These are phyloP conservation scores for Benitochromis conjunctus DNA, from an alignment of 2,113 vertebrate genomes.

Conservation along the genomic window DNA sequence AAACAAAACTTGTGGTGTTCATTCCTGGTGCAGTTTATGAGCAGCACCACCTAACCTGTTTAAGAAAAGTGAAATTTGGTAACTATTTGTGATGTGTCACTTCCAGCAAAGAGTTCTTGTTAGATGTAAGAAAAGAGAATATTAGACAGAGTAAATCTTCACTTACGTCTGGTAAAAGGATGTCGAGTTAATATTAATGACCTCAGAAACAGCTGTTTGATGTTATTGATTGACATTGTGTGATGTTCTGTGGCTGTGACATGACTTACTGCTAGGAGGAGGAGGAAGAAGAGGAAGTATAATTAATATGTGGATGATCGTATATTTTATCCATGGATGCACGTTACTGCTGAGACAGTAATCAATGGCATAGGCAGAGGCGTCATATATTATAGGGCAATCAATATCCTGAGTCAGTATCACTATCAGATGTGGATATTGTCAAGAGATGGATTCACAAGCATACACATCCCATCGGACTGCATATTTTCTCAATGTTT, in stretches of 20 bases:
- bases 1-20: conserved; percentile 29
- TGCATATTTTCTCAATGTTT: not conserved
- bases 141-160: not conserved
- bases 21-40: conserved; percentile 18
- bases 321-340: conserved; percentile 37
- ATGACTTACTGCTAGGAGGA: conserved; percentile 25
- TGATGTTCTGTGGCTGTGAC: conserved; percentile 11
- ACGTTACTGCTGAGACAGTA: conserved; percentile 50
- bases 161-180: not conserved
- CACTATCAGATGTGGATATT: not conserved
- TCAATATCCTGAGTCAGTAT: conserved; percentile 30
- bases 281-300: conserved; percentile 13
- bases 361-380: conserved; percentile 55
- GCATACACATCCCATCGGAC: not conserved
- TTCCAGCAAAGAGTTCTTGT: not conserved
- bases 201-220: conserved; percentile 3
- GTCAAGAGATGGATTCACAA: not conserved
- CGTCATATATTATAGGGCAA: conserved; percentile 45
- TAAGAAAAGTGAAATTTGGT: not conserved
- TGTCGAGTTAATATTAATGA: not conserved
- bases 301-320: conserved; percentile 58
- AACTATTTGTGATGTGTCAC: not conserved
- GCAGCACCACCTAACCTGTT: not conserved
- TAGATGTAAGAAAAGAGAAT: not conserved
- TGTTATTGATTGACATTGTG: conserved; percentile 26